phyloP scores from a whole-genome alignment of 1,140 invertebrate genomes.

The Panagrolaimus sp. region DNA sequence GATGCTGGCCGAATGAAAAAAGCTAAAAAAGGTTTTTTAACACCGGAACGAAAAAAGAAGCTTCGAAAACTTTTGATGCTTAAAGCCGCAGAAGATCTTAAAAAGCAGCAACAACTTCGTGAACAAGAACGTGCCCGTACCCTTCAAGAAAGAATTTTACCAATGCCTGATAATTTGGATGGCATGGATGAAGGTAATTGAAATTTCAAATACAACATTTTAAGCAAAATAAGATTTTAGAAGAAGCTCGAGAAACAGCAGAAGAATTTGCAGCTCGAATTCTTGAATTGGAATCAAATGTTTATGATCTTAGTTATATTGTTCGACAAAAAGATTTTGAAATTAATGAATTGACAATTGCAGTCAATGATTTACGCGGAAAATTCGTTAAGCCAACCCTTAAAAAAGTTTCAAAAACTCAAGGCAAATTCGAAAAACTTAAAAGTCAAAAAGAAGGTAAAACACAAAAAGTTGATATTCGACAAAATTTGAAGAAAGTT shows the following conservation, averaged over 20 bases:
- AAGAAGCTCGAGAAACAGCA: constrained; percentile 86
- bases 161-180: constrained; percentile 36
- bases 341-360: constrained; percentile 96
- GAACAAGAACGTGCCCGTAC: constrained; percentile 91
- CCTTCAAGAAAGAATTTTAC: constrained; percentile 75
- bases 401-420: constrained; percentile 98
- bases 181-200: constrained; percentile 16
- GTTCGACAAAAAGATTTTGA: constrained; percentile 88
- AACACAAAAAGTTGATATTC: constrained; percentile 80
- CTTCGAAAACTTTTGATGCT: constrained; percentile 80
- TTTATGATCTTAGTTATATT: constrained; percentile 93
- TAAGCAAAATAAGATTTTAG: constrained; percentile 56
- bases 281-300: constrained; percentile 82
- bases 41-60: constrained; percentile 49
- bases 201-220: too few relatives aligned
- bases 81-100: constrained; percentile 97
- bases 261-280: constrained; percentile 85
- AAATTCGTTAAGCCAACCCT: constrained; percentile 99
- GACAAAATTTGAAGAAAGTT: constrained; percentile 93
- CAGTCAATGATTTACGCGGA: constrained; percentile 97
- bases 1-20: constrained; percentile 50
- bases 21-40: constrained; percentile 49
- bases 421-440: constrained; percentile 71
- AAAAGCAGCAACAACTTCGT: constrained; percentile 96
- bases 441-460: constrained; percentile 21